Evolutionary conservation across 2,797 vertebrate genomes (phyloP), one percentile per base, ranked within the genome.

Genomic region (Sebastes steindachneri): DNA sequence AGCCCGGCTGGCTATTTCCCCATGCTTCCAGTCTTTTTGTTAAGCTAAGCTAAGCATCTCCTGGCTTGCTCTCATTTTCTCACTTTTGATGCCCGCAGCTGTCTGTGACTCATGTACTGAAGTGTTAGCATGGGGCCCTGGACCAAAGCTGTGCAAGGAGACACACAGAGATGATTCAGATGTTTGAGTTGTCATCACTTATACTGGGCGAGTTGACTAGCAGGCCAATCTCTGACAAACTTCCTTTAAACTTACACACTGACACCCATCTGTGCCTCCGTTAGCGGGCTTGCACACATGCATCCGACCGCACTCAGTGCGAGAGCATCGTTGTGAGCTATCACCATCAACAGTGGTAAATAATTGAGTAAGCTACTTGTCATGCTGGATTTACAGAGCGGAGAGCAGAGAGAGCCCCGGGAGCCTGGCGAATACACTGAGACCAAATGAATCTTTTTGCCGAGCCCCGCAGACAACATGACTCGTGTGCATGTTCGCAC

Each of bases 281-380:
- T 65, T 21, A 26, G 69, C 33, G 51, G 31, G 41, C 23, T 57
- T 19, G 23, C 53, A 33, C 59, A 4, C 60, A 71, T 19, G 31
- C 68, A 10, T 83, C 72, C 9, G 54, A 58, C 48, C 11, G 7
- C 26, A 48, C 58, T 73, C 37, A 10, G 66, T 33, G 66, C 72
- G 9, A 66, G 87, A 81, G 69, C 69, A 37, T 48, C 63, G 31
- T 83, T 90, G 80, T 84, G 88, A 83, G 83, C 82, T 79, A 88
- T 91, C 85, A 75, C 83, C 79, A 85, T 91, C 88, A 90, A 76
- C 84, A 59, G 76, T 75, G 71, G 80, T 93, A 87, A 94, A 93
- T 93, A 88, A 92, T 92, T 92, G 81, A 92, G 77, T 62, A 72
- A 86, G 92, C 76, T 83, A 82, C 88, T 90, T 87, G 91, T 91